These are phyloP conservation scores for Noctilio leporinus DNA, from an alignment of 2,113 vertebrate genomes.

Conservation along the genomic window DNA sequence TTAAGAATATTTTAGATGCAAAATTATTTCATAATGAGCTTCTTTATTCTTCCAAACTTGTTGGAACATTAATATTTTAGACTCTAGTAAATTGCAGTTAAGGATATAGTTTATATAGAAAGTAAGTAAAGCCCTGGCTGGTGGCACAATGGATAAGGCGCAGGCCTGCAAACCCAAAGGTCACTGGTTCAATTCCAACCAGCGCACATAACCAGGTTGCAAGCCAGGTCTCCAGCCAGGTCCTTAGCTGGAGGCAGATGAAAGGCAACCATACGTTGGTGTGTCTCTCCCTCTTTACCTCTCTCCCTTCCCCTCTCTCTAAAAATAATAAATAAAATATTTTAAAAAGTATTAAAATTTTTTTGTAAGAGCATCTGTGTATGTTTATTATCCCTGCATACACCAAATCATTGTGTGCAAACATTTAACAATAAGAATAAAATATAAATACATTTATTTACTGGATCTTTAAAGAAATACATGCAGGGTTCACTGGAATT, in stretches of 20 bases:
- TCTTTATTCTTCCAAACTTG: not conserved
- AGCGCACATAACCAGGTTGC: too few species aligned
- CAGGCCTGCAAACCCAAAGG: too few species aligned
- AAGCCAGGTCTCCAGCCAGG: too few species aligned
- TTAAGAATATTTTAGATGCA: slow-evolving; percentile 19
- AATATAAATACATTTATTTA: not conserved
- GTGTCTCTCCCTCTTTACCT: too few species aligned
- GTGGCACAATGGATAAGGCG: too few species aligned
- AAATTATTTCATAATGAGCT: not conserved
- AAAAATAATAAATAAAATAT: too few species aligned
- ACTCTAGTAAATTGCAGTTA: not conserved
- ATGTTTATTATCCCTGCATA: not conserved
- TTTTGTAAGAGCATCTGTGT: not conserved
- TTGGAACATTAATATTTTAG: not conserved
- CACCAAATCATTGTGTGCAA: not conserved
- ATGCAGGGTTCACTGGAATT: not conserved
- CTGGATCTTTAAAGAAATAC: not conserved
- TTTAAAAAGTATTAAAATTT: not conserved
- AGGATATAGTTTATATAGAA: not conserved
- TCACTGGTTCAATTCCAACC: too few species aligned
- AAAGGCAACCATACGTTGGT: too few species aligned
- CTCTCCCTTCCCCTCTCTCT: too few species aligned
- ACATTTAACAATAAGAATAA: not conserved
- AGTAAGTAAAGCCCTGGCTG: too few species aligned
- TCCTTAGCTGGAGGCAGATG: too few species aligned